Percentiles rank a stretch among this genome's conserved stretches.
Evolutionary conservation across 2,113 vertebrate species (phyloP).

Genomic region (Todiramphus chloris): DNA sequence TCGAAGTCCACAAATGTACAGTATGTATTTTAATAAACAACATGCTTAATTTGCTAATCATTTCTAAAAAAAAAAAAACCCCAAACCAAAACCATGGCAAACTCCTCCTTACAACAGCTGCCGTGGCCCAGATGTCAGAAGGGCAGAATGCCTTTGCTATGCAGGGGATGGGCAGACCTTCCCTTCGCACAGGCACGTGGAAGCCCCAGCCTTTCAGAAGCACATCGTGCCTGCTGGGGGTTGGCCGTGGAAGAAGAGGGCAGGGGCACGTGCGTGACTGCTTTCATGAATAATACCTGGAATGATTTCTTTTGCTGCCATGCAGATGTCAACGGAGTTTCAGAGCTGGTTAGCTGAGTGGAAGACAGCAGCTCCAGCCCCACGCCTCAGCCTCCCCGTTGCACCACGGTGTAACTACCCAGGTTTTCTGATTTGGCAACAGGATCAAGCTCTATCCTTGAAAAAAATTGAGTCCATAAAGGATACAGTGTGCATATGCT

Average conservation of each 20-base stretch:
- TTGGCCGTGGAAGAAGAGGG: background rate
- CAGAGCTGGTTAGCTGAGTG: background rate
- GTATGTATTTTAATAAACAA: background rate
- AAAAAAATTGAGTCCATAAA: background rate
- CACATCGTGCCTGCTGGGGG: background rate
- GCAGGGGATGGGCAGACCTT: background rate
- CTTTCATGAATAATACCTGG: background rate
- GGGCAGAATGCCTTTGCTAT: slow-evolving; percentile 25
- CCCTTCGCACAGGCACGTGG: background rate
- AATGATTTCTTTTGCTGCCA: background rate
- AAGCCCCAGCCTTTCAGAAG: background rate
- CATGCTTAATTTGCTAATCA: slow-evolving; percentile 19
- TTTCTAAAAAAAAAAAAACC: slow-evolving; percentile 13
- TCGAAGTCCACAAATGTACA: background rate
- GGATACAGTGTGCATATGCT: background rate
- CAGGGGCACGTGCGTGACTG: background rate
- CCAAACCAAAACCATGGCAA: background rate
- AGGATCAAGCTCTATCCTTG: background rate
- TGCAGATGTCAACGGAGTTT: background rate
- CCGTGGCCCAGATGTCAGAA: slow-evolving; percentile 23
- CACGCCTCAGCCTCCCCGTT: background rate
- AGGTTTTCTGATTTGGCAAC: background rate
- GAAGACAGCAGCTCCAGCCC: background rate
- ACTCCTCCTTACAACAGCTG: slow-evolving; percentile 50
- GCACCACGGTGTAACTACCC: background rate